Evolutionary conservation across 2,888 invertebrate genomes (phyloP), one percentile per base, ranked within the genome.

Genomic region (Cheilosia vernalis): DNA sequence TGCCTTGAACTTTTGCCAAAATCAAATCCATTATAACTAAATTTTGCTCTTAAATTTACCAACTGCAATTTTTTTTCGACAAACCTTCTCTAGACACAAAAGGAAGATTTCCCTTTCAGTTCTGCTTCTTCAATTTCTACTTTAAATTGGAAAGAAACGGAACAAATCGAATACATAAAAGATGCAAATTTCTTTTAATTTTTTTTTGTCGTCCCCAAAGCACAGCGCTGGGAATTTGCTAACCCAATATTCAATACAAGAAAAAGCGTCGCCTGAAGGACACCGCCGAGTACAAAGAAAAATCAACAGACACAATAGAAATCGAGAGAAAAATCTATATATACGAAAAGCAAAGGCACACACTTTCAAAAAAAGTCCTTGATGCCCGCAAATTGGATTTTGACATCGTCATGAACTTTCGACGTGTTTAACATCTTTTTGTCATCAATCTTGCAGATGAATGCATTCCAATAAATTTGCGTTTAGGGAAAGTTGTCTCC

Each of bases 111-210:
- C 7, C 17, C n/a, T 44, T 44, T 44, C 15, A 2, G 6, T 17
- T 44, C 6, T 44, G 3, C n/a, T 44, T 10, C 13, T 37, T 13
- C 10, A 40, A 60, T 5, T 40, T 37, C 24, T 15, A 9, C 42
- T 53, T 42, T 9, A 53, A 70, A 60, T 37, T 40, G 49, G 27
- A 58, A 10, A n/a, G 13, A 60, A 66, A 5, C 17, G n/a, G 42
- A 17, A 42, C 30, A 67, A 61, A 61, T 61, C 40, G n/a, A 19
- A 61, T 51, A 60, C 60, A 60, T 60, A 60, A 70, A 60, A 37
- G 40, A 61, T 72, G 72, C 21, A 61, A 72, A 72, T 61, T 61
- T 24, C 19, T 53, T 72, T 51, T 72, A 17, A 24, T 70, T 37
- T 42, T 70, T 37, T 42, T 19, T 15, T 1, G n/a, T 47, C 13